phyloP scores from a whole-genome alignment of 2,797 vertebrate genomes.

The Lycodopsis pacificus region DNA sequence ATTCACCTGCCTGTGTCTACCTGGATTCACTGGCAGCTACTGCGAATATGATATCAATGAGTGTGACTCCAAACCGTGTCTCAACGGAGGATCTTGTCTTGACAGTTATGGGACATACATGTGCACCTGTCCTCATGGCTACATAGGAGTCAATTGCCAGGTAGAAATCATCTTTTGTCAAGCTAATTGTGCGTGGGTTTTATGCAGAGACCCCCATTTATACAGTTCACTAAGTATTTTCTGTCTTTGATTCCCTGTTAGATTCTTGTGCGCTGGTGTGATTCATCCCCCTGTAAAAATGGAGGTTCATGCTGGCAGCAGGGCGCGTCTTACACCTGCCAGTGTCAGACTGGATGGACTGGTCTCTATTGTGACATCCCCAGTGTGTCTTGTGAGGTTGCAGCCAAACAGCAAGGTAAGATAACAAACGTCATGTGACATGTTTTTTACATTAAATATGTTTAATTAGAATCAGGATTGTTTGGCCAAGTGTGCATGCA shows the following conservation, averaged over 20 bases:
- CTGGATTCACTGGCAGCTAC: conserved; percentile 96
- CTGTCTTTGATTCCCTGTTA: conserved; percentile 59
- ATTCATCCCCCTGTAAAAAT: conserved; percentile 96
- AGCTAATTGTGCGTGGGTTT: neutral
- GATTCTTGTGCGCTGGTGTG: conserved; percentile 97
- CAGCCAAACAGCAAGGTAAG: conserved; percentile 92
- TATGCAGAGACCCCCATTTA: neutral
- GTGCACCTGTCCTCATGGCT: conserved; percentile 96
- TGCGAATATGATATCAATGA: conserved; percentile 97
- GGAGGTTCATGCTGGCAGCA: conserved; percentile 96
- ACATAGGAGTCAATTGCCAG: conserved; percentile 96
- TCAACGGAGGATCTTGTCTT: conserved; percentile 95
- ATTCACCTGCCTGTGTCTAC: conserved; percentile 92
- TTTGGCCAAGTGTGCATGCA: neutral
- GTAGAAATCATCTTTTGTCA: conserved; percentile 71
- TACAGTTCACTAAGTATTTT: conserved; percentile 8
- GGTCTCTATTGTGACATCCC: conserved; percentile 96
- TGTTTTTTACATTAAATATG: neutral
- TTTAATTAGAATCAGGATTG: neutral
- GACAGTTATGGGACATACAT: conserved; percentile 97
- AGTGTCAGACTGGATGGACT: conserved; percentile 95
- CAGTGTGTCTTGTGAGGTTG: conserved; percentile 96
- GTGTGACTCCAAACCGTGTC: conserved; percentile 95
- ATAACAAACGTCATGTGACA: neutral
- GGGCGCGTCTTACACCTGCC: conserved; percentile 91